Evolutionary conservation across 1,140 invertebrate genomes (phyloP).

Genomic region (Hypsibius dujardini): DNA sequence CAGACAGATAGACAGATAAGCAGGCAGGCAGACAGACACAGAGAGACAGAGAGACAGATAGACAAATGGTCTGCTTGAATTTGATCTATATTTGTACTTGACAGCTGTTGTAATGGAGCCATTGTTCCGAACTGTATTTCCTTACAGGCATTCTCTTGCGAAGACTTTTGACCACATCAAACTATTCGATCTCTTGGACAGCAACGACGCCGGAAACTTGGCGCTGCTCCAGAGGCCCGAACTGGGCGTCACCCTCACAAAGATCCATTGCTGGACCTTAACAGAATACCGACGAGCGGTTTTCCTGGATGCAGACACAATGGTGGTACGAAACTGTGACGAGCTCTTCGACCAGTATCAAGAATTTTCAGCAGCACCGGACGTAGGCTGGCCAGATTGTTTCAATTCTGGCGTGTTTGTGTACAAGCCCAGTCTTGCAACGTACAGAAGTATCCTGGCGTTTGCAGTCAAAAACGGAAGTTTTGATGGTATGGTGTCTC

Average conservation of each 20-base stretch:
- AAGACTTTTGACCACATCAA: slow-evolving; percentile 31
- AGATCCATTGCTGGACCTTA: slow-evolving; percentile 35
- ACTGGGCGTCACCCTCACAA: slow-evolving; percentile 34
- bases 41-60: no score
- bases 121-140: neutral
- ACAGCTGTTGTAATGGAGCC: no score
- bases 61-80: no score
- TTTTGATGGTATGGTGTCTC: slow-evolving; percentile 33
- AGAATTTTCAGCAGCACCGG: slow-evolving; percentile 35
- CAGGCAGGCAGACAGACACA: no score
- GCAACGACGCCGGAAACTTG: slow-evolving; percentile 31
- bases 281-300: slow-evolving; percentile 23
- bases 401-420: slow-evolving; percentile 38
- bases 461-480: slow-evolving; percentile 31
- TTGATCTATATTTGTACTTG: no score
- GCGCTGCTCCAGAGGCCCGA: slow-evolving; percentile 33
- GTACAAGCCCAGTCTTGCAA: slow-evolving; percentile 31
- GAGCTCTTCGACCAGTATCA: slow-evolving; percentile 34
- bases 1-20: no score
- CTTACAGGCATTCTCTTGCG: slow-evolving; percentile 28
- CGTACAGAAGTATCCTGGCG: slow-evolving; percentile 31
- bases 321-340: slow-evolving; percentile 34
- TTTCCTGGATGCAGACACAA: neutral
- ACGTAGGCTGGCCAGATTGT: slow-evolving; percentile 38
- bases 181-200: slow-evolving; percentile 32